A percentile compares a stretch with the other conserved stretches of the same genome.
Evolutionary conservation across 2,888 invertebrate species (phyloP).

Genomic region (Dicycla oo): DNA sequence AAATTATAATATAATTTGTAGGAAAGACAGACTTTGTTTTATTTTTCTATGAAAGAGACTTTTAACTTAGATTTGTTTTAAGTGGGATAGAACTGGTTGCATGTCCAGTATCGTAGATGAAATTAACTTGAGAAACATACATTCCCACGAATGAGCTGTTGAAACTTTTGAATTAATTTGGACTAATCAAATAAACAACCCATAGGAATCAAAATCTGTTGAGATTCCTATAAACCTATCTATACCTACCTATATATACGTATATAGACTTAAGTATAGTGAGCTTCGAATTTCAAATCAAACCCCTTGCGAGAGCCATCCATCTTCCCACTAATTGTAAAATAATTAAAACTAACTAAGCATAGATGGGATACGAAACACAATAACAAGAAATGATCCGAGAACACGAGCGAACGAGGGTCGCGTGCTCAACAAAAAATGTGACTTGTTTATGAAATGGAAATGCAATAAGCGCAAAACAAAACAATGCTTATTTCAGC

Average conservation of each 20-base stretch:
- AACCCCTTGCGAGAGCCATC: conserved; percentile 74
- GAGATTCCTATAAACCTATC: neutral
- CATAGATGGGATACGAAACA: conserved; percentile 70
- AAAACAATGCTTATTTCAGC: conserved; percentile 78
- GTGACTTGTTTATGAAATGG: conserved; percentile 64
- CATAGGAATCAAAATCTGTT: conserved; percentile 42
- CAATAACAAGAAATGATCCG: conserved; percentile 67
- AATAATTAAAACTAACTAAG: conserved; percentile 81
- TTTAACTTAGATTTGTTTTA: conserved; percentile 26
- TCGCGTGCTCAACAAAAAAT: conserved; percentile 54
- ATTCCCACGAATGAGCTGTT: conserved; percentile 9
- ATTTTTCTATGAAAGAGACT: conserved; percentile 5
- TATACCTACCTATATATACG: conserved; percentile 14
- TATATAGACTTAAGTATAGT: conserved; percentile 62
- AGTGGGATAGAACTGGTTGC: conserved; percentile 1
- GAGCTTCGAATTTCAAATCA: conserved; percentile 73
- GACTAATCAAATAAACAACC: conserved; percentile 2
- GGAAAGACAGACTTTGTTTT: conserved; percentile 10
- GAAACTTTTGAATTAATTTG: conserved; percentile 19
- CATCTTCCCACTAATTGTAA: conserved; percentile 81
- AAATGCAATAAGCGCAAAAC: conserved; percentile 71
- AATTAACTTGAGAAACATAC: neutral
- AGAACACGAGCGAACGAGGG: conserved; percentile 55
- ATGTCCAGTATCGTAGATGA: neutral
- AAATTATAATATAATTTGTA: conserved; percentile 57